A percentile compares a stretch with the other conserved stretches of the same genome.
Conservation (phyloP, 2,113 vertebrate species). For the Trinectes maculatus region DNA sequence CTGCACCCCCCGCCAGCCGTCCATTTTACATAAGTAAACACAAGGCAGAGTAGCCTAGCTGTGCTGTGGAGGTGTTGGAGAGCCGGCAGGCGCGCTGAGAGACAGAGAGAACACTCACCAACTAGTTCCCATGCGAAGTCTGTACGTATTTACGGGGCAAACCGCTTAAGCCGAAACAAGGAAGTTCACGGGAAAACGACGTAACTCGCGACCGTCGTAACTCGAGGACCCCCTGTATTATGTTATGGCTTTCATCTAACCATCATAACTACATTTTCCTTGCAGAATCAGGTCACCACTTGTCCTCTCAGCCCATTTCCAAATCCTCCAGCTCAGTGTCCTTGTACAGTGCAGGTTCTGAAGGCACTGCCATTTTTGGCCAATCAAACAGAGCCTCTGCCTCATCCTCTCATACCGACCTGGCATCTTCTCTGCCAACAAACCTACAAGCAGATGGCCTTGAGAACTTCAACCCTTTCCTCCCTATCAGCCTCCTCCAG, state of each 20-base stretch:
- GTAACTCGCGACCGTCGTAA: too few relatives aligned
- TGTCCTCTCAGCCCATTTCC: slow-evolving; percentile 79
- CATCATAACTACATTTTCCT: neutral
- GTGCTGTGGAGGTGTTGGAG: too few relatives aligned
- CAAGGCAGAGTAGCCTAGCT: too few relatives aligned
- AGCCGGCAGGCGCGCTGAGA: too few relatives aligned
- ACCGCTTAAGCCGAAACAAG: too few relatives aligned
- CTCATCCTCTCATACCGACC: slow-evolving; percentile 82
- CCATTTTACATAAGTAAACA: too few relatives aligned
- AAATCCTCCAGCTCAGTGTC: slow-evolving; percentile 85
- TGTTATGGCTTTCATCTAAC: neutral
- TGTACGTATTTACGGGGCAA: too few relatives aligned
- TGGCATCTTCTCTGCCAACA: slow-evolving; percentile 80
- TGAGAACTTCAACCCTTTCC: slow-evolving; percentile 83
- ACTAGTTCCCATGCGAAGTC: too few relatives aligned
- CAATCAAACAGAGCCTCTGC: slow-evolving; percentile 80
- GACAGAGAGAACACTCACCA: too few relatives aligned
- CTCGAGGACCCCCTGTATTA: too few relatives aligned
- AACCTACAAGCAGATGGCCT: slow-evolving; percentile 79
- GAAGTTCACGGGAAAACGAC: too few relatives aligned
- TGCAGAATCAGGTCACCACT: slow-evolving; percentile 69
- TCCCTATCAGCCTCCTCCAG: slow-evolving; percentile 86
- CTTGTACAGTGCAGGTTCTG: slow-evolving; percentile 83
- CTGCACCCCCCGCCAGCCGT: too few relatives aligned
- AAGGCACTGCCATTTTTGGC: slow-evolving; percentile 81